These are phyloP conservation scores for Lamprotornis superbus DNA, from an alignment of 2,113 vertebrate genomes.

Conservation along the genomic window DNA sequence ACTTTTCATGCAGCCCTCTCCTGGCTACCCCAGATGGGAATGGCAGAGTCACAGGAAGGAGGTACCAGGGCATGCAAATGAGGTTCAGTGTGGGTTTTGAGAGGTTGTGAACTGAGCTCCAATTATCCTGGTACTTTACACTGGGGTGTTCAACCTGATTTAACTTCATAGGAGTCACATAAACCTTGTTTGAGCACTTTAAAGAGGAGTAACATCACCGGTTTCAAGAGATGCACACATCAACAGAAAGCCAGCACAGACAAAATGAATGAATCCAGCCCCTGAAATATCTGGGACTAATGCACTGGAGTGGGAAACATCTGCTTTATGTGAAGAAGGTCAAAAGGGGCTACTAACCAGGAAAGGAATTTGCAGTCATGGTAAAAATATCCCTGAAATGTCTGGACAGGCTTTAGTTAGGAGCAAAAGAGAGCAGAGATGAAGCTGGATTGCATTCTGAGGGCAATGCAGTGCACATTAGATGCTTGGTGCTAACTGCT, in stretches of 20 bases:
- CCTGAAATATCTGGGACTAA: neutral
- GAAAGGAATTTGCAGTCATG: neutral
- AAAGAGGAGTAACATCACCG: neutral
- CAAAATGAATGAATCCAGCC: neutral
- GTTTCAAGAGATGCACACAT: neutral
- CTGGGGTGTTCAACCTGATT: neutral
- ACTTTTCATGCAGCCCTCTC: neutral
- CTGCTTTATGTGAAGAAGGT: neutral
- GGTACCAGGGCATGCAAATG: rapidly evolving
- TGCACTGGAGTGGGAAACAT: neutral
- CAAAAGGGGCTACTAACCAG: neutral
- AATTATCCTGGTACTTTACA: neutral
- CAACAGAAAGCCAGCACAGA: neutral
- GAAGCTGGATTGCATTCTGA: neutral
- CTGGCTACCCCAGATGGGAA: neutral
- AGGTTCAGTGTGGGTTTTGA: neutral
- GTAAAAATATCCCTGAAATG: slow-evolving; percentile 6
- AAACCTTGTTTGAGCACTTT: neutral
- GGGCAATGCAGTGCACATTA: neutral
- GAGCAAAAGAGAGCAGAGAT: neutral
- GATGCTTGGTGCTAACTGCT: neutral
- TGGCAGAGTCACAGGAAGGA: neutral
- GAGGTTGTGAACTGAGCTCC: neutral
- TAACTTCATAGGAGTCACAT: neutral
- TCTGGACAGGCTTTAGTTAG: neutral